Percentiles rank a stretch among this genome's conserved stretches.
phyloP scores from a whole-genome alignment of 2,888 invertebrate genomes.

The Sussaba pulchella region DNA sequence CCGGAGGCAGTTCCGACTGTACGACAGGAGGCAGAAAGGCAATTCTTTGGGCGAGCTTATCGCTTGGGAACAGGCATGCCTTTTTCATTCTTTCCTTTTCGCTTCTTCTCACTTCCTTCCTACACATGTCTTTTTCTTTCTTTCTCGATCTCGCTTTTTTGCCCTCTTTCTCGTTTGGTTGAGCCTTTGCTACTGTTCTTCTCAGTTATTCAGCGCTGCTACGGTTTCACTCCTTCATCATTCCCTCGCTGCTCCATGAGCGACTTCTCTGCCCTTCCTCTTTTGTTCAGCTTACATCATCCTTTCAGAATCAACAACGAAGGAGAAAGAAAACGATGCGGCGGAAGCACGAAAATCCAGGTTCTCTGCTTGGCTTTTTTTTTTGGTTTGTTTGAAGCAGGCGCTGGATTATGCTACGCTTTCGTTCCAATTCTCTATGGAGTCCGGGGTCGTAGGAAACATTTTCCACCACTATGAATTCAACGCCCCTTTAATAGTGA shows the following conservation, averaged over 20 bases:
- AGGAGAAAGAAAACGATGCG: slow-evolving; percentile 64
- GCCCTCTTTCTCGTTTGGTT: slow-evolving; percentile 60
- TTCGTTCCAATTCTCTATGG: slow-evolving; percentile 8
- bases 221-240: slow-evolving; percentile 69
- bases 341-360: slow-evolving; percentile 18
- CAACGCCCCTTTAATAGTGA: background rate
- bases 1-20: slow-evolving; percentile 59
- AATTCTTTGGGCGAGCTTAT: slow-evolving; percentile 81
- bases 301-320: slow-evolving; percentile 55
- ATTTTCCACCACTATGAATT: background rate
- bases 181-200: slow-evolving; percentile 59
- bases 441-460: background rate
- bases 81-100: slow-evolving; percentile 63
- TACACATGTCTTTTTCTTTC: slow-evolving; percentile 45
- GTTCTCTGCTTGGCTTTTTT: slow-evolving; percentile 25
- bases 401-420: slow-evolving; percentile 17
- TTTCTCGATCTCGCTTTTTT: slow-evolving; percentile 56
- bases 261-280: slow-evolving; percentile 47
- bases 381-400: slow-evolving; percentile 16
- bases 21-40: slow-evolving; percentile 69
- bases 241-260: slow-evolving; percentile 69
- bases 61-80: slow-evolving; percentile 79
- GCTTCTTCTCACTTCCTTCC: slow-evolving; percentile 46
- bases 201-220: slow-evolving; percentile 30
- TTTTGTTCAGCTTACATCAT: slow-evolving; percentile 55